Evolutionary conservation across 92 coral and sea anemone species (phyloP).

Genomic region (Plumapathes pennacea): DNA sequence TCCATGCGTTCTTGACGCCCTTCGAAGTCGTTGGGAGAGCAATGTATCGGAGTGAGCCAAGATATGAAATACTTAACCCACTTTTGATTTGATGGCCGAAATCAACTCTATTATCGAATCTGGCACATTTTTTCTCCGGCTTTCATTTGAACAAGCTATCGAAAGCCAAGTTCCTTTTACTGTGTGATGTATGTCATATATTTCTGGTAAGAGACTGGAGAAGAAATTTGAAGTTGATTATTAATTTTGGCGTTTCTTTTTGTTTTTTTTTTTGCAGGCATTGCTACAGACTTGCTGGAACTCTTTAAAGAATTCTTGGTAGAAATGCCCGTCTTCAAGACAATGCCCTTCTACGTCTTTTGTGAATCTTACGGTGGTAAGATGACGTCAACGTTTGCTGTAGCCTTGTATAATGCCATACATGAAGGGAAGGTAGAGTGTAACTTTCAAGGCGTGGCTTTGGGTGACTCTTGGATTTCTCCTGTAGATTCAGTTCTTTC

Average conservation of each 20-base stretch:
- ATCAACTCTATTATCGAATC: too few relatives aligned
- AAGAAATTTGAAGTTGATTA: too few relatives aligned
- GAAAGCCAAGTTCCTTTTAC: too few relatives aligned
- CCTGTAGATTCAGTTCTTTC: constrained; percentile 57
- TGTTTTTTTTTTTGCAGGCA: constrained; percentile 29
- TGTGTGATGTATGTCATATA: too few relatives aligned
- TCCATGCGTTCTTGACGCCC: too few relatives aligned
- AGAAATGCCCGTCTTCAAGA: constrained; percentile 56
- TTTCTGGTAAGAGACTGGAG: too few relatives aligned
- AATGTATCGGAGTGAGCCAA: too few relatives aligned
- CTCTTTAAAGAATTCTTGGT: constrained; percentile 58
- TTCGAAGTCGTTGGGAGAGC: too few relatives aligned
- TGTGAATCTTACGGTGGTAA: constrained; percentile 87
- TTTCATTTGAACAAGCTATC: too few relatives aligned
- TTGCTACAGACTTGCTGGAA: constrained; percentile 58
- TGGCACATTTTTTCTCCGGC: too few relatives aligned
- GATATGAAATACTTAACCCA: too few relatives aligned
- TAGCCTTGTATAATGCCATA: constrained; percentile 44
- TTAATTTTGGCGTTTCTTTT: not conserved
- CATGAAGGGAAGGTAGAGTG: constrained; percentile 38
- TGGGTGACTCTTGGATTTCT: constrained; percentile 76
- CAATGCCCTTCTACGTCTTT: constrained; percentile 55
- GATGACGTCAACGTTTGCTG: constrained; percentile 71
- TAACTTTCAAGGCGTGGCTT: constrained; percentile 58
- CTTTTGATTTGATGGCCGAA: too few relatives aligned